Evolutionary conservation across 2,113 vertebrate species (phyloP), one percentile per base, ranked within the genome.

Genomic region (Ceyx cyanopectus): DNA sequence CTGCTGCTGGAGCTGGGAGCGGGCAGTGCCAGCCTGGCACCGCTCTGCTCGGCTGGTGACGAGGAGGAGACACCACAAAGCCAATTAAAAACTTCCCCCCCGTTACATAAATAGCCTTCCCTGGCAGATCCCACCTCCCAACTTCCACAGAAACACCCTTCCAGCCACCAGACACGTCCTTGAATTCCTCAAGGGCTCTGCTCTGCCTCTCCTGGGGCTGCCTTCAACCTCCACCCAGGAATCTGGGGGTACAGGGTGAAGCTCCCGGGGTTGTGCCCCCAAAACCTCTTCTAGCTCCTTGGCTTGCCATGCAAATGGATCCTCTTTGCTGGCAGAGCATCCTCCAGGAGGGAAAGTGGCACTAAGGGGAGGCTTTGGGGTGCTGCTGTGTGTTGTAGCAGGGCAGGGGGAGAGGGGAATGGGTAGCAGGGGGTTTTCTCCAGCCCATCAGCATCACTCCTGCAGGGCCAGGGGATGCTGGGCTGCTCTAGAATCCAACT

Each of bases 81-180:
- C 60, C 7, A 62, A 34, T 26, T 0, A 2, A 13, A 82, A 54
- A 37, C 37, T 37, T 37, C 66, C 48, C 65, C 37, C 50, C 2
- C 50, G 17, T 56, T 22, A 19, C 18, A 61, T 6, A 14, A 22
- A n/a, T 7, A 37, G 19, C 32, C 4, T 15, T 10, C 57, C 16
- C 41, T 18, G 76, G 1, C 60, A 48, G 17, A 26, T 37, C 0
- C 3, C 4, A 30, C 34, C 74, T 21, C 27, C 4, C 48, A n/a
- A 8, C 69, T 43, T 24, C 54, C 70, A 1, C 1, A 51, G 60
- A 51, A 26, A 7, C 0, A 3, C 1, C 1, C 20, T 46, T 17
- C 48, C 60, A 3, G 1, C 5, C 40, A 2, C 1, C 27, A 8
- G 11, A 5, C 24, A 73, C 0, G 8, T 13, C 68, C 75, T 46